phyloP scores from a whole-genome alignment of 2,888 invertebrate genomes.

The Phasia obesa region DNA sequence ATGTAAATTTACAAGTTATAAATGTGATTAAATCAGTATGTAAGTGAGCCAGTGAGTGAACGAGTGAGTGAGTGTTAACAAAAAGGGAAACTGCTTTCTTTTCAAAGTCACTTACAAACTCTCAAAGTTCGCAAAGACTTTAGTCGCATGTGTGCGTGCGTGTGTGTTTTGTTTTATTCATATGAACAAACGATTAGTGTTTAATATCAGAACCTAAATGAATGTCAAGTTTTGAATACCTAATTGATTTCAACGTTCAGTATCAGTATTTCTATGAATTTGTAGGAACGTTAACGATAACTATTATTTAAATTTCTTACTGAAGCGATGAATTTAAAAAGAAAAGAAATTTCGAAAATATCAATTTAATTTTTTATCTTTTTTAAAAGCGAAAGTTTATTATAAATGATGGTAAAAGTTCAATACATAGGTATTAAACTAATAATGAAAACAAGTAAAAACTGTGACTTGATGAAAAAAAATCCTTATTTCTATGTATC shows the following conservation, averaged over 20 bases:
- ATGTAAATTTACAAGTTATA: constrained; percentile 48
- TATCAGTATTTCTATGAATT: constrained; percentile 18
- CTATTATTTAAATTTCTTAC: constrained; percentile 32
- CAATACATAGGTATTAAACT: constrained; percentile 39
- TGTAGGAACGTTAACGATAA: constrained; percentile 45
- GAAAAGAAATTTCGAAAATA: constrained; percentile 44
- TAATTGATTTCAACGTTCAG: constrained; percentile 60
- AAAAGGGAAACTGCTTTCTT: constrained; percentile 65
- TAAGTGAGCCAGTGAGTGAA: not conserved
- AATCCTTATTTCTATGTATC: constrained; percentile 18
- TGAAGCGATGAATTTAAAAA: constrained; percentile 33
- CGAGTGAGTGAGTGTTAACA: constrained; percentile 14
- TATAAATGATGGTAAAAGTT: constrained; percentile 66
- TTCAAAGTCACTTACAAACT: constrained; percentile 35
- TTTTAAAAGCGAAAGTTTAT: constrained; percentile 68
- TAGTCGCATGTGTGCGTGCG: not conserved
- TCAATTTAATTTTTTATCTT: constrained; percentile 44
- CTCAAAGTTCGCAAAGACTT: constrained; percentile 12
- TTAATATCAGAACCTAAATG: constrained; percentile 66
- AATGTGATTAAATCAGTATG: not conserved
- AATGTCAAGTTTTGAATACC: constrained; percentile 65
- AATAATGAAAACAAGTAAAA: constrained; percentile 29
- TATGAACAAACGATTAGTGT: not conserved
- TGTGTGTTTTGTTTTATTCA: not conserved
- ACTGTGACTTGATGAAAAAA: constrained; percentile 21